Percentiles rank a stretch among this genome's conserved stretches.
These are phyloP conservation scores for Isaurus tuberculatus DNA, from an alignment of 92 coral and sea anemone species.

Conservation along the genomic window DNA sequence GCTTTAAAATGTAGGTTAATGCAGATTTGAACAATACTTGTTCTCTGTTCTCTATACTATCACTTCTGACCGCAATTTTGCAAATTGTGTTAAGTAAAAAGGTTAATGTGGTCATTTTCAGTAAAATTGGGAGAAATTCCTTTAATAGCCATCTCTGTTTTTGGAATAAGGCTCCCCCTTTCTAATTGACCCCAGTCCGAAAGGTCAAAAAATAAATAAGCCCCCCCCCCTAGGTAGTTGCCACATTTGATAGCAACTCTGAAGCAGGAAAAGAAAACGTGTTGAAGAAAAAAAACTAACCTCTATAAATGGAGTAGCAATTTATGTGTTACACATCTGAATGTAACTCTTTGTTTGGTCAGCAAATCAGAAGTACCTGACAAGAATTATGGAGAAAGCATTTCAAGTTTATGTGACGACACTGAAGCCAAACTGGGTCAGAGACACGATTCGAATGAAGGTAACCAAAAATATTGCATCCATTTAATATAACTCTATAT, in stretches of 20 bases:
- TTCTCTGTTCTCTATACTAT: background rate
- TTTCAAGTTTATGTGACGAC: background rate
- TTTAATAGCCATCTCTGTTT: background rate
- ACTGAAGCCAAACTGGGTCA: background rate
- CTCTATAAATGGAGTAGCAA: background rate
- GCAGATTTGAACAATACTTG: background rate
- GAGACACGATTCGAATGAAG: background rate
- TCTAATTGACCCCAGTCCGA: background rate
- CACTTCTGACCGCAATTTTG: conserved; percentile 8
- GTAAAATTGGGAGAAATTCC: conserved; percentile 3
- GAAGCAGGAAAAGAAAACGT: background rate
- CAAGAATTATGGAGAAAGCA: background rate
- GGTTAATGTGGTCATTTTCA: conserved; percentile 3
- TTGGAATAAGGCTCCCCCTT: conserved; percentile 5
- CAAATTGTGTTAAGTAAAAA: conserved; percentile 4
- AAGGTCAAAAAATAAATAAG: background rate
- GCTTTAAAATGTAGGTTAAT: conserved; percentile 1
- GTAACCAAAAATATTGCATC: background rate
- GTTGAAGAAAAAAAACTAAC: background rate
- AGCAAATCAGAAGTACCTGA: conserved; percentile 1
- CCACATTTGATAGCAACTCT: background rate
- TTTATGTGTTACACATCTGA: background rate
- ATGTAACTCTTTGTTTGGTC: background rate
- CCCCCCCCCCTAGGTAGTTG: background rate
- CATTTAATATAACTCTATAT: background rate